Conservation (phyloP, 2,888 invertebrate species). For the Plebejus argus region DNA sequence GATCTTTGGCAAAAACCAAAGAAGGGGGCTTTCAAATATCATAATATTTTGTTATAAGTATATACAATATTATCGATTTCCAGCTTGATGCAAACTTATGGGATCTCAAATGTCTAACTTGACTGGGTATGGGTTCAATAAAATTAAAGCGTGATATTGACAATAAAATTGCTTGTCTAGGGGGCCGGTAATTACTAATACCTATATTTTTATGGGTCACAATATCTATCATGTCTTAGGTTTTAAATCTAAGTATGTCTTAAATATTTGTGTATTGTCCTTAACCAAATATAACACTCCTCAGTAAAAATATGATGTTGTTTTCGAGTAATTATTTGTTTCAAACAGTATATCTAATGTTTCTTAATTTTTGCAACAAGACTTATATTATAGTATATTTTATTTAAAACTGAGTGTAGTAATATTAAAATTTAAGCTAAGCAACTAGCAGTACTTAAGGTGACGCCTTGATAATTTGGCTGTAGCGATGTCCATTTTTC, state of each 20-base stretch:
- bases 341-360: not conserved
- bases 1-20: too few species aligned
- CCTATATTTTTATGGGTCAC: not conserved
- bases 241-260: not conserved
- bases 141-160: too few species aligned
- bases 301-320: not conserved
- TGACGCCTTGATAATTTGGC: too few species aligned
- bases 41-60: too few species aligned
- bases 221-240: not conserved
- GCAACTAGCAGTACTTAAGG: constrained; percentile 9
- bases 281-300: not conserved
- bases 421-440: constrained; percentile 3
- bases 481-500: too few species aligned
- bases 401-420: not conserved
- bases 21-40: too few species aligned
- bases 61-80: too few species aligned
- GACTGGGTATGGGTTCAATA: too few species aligned
- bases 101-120: too few species aligned
- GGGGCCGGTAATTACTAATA: not conserved
- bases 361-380: not conserved
- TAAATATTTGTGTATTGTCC: constrained; percentile 4
- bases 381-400: not conserved
- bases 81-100: too few species aligned
- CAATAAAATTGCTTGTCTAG: too few species aligned
- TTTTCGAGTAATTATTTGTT: not conserved